A percentile compares a stretch with the other conserved stretches of the same genome.
These are phyloP conservation scores for Tetranychus urticae DNA, from an alignment of 1,140 invertebrate genomes.

Conservation along the genomic window DNA sequence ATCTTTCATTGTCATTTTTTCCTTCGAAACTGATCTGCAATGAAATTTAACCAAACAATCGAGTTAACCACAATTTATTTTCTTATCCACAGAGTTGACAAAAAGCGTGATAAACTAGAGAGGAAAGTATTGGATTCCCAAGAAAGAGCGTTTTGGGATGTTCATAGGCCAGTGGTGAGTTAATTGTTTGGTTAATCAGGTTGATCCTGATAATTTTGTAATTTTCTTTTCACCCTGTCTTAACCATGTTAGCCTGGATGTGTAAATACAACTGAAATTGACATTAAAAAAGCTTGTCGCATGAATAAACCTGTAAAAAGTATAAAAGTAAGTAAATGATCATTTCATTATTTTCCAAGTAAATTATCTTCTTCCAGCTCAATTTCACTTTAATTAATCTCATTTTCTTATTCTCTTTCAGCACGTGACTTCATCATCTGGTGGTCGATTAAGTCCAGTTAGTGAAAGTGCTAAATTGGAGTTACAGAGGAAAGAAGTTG, in stretches of 20 bases:
- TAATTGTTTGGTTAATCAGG: background rate
- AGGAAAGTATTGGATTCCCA: constrained; percentile 94
- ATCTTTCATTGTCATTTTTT: no score
- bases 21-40: no score
- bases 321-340: constrained; percentile 19
- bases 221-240: background rate
- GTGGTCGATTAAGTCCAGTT: constrained; percentile 31
- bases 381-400: no score
- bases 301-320: constrained; percentile 26
- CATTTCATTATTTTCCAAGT: background rate
- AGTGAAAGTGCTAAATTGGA: constrained; percentile 18
- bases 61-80: no score
- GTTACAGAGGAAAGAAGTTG: constrained; percentile 33
- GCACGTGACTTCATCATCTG: constrained; percentile 25
- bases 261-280: constrained; percentile 94
- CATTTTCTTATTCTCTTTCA: constrained; percentile 12
- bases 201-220: background rate
- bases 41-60: no score
- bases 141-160: constrained; percentile 97
- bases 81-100: constrained; percentile 72
- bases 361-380: background rate
- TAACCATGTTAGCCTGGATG: constrained; percentile 57
- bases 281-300: constrained; percentile 86
- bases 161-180: constrained; percentile 80
- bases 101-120: constrained; percentile 92